A percentile compares a stretch with the other conserved stretches of the same genome.
Conservation (phyloP, 2,888 invertebrate species). For the Drosophila algonquin region DNA sequence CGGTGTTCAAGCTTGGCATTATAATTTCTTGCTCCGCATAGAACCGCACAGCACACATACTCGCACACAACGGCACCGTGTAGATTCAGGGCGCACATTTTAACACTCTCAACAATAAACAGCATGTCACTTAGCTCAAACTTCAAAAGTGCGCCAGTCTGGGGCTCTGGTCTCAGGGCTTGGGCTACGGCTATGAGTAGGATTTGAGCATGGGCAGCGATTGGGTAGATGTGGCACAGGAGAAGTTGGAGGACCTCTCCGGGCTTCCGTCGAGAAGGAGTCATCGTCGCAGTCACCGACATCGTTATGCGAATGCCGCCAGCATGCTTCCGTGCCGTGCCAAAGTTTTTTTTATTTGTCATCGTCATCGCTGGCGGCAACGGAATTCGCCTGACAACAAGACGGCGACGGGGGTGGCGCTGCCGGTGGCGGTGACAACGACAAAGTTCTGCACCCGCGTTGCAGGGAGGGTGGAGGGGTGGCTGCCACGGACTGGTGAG, state of each 20-base stretch:
- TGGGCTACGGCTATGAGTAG: constrained; percentile 26
- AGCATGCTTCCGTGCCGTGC: constrained; percentile 74
- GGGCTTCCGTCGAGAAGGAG: constrained; percentile 39
- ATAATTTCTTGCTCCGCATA: constrained; percentile 79
- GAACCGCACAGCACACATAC: constrained; percentile 57
- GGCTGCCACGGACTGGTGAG: neutral
- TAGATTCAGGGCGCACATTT: constrained; percentile 79
- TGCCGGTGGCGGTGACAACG: constrained; percentile 7
- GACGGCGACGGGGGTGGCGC: constrained; percentile 36
- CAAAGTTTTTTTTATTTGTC: constrained; percentile 68
- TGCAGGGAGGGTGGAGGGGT: neutral
- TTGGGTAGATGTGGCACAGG: constrained; percentile 9
- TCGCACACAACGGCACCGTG: constrained; percentile 50
- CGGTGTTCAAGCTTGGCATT: constrained; percentile 76
- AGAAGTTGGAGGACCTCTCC: neutral
- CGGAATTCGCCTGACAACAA: constrained; percentile 56
- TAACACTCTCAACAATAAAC: constrained; percentile 84
- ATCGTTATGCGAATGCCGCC: constrained; percentile 78
- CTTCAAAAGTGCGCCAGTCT: constrained; percentile 81
- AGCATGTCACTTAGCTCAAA: constrained; percentile 84
- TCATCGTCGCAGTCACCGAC: constrained; percentile 70
- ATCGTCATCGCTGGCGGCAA: constrained; percentile 55
- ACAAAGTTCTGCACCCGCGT: constrained; percentile 18
- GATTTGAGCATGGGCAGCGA: constrained; percentile 9
- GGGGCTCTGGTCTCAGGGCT: constrained; percentile 21